phyloP scores from a whole-genome alignment of 2,888 invertebrate species.

The Minunthozetes semirufus region DNA sequence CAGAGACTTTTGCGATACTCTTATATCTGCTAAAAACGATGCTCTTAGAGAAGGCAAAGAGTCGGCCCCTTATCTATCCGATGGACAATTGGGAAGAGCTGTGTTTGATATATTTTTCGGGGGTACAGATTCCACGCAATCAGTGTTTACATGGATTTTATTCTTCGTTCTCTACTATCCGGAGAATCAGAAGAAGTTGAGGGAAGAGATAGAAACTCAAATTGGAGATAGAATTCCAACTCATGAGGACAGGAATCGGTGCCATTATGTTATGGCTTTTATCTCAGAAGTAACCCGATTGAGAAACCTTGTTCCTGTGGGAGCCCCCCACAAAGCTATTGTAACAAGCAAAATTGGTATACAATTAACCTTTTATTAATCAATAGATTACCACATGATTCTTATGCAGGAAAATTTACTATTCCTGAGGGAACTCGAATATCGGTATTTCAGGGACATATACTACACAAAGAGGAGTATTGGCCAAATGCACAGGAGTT shows the following conservation, averaged over 20 bases:
- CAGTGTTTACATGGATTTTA: not conserved
- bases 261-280: conserved; percentile 6
- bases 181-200: not conserved
- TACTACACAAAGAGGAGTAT: not conserved
- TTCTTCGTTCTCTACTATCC: not conserved
- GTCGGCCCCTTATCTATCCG: not conserved
- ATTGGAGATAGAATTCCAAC: not conserved
- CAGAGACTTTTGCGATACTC: conserved; percentile 2
- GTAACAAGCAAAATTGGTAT: not conserved
- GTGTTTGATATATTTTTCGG: not conserved
- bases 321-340: not conserved
- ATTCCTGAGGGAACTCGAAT: not conserved
- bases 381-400: no score
- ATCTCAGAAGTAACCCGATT: not conserved
- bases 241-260: not conserved
- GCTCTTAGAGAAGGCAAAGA: not conserved
- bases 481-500: conserved; percentile 15
- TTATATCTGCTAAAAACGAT: not conserved
- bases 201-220: not conserved
- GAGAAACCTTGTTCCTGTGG: not conserved
- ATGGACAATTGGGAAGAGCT: not conserved
- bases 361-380: no score
- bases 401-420: no score
- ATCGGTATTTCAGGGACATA: not conserved
- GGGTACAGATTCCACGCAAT: not conserved